These are phyloP conservation scores for Xiphophorus couchianus DNA, from an alignment of 2,113 vertebrate genomes.

Conservation along the genomic window DNA sequence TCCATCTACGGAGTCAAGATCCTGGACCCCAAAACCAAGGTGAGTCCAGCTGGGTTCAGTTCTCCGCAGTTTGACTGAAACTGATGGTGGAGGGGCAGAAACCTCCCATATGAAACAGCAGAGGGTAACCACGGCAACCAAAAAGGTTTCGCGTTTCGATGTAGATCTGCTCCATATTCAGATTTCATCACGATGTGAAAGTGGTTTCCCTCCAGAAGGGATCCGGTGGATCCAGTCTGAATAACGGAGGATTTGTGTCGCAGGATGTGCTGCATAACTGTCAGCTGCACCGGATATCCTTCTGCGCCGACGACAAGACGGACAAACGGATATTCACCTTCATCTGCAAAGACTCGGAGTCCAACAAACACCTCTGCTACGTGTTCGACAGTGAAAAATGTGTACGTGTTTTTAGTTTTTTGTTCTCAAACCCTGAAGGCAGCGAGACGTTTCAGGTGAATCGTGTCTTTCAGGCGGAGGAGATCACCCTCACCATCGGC, in stretches of 20 bases:
- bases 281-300: slow-evolving; percentile 97
- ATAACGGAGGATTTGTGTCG: slow-evolving; percentile 44
- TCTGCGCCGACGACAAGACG: slow-evolving; percentile 98
- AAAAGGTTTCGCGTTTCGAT: too few species aligned
- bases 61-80: background rate
- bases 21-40: slow-evolving; percentile 95
- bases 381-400: slow-evolving; percentile 99
- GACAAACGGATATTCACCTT: slow-evolving; percentile 99
- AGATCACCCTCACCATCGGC: slow-evolving; percentile 97
- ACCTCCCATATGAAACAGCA: too few species aligned
- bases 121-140: too few species aligned
- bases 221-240: background rate
- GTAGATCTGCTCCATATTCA: too few species aligned
- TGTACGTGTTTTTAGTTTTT: slow-evolving; percentile 81
- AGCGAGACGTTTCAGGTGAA: background rate
- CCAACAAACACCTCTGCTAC: slow-evolving; percentile 97
- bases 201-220: too few species aligned
- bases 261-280: slow-evolving; percentile 98
- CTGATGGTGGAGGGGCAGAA: background rate
- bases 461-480: slow-evolving; percentile 85
- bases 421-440: too few species aligned
- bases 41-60: slow-evolving; percentile 61
- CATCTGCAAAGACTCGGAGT: slow-evolving; percentile 98
- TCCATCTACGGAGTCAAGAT: slow-evolving; percentile 99
- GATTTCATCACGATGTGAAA: too few species aligned